phyloP scores from a whole-genome alignment of 2,797 vertebrate genomes.

The Lithobates pipiens region DNA sequence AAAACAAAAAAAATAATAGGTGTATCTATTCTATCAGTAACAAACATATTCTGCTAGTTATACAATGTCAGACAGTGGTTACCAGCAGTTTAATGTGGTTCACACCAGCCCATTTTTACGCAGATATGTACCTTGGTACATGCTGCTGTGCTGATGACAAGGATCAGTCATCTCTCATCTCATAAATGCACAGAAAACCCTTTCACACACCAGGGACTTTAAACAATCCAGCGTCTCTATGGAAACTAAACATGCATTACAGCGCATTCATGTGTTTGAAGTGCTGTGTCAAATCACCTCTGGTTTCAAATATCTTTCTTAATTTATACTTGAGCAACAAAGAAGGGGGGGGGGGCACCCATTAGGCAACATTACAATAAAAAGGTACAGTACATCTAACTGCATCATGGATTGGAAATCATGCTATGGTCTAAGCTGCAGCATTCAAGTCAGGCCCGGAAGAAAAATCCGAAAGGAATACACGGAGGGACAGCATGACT shows the following conservation, averaged over 20 bases:
- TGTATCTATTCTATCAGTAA: neutral
- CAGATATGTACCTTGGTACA: neutral
- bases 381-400: no score
- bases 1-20: no score
- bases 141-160: conserved; percentile 21
- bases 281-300: conserved; percentile 24
- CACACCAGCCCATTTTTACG: neutral
- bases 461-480: no score
- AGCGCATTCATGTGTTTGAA: neutral
- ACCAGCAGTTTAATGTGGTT: neutral
- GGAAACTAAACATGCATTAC: conserved; percentile 42
- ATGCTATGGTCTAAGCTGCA: neutral
- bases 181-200: conserved; percentile 25
- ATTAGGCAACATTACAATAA: no score
- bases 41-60: no score
- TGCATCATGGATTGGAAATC: neutral
- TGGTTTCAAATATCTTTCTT: conserved; percentile 1
- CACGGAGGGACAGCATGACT: no score
- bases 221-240: conserved; percentile 32
- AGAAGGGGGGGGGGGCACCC: neutral
- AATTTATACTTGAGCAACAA: conserved; percentile 8
- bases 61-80: no score
- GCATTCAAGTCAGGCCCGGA: no score
- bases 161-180: conserved; percentile 32
- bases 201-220: conserved; percentile 24